These are phyloP conservation scores for Trinectes maculatus DNA, from an alignment of 2,113 vertebrate genomes.

Conservation along the genomic window DNA sequence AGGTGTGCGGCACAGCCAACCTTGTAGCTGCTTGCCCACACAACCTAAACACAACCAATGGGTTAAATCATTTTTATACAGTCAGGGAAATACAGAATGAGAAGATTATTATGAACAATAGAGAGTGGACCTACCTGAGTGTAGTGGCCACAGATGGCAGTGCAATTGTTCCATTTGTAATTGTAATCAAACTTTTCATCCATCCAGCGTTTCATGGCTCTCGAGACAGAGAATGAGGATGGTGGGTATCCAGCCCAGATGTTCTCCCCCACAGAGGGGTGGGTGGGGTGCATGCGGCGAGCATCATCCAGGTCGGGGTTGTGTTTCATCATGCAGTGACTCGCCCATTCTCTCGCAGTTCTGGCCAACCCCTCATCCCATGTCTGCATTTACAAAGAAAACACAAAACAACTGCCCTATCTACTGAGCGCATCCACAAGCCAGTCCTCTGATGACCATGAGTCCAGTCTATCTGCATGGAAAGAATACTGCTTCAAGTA, in stretches of 20 bases:
- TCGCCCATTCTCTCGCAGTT: slow-evolving; percentile 63
- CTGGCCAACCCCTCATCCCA: slow-evolving; percentile 75
- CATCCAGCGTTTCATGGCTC: slow-evolving; percentile 22
- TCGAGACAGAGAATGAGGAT: not conserved
- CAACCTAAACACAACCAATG: slow-evolving; percentile 59
- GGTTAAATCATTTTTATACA: not conserved
- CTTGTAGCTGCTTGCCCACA: slow-evolving; percentile 74
- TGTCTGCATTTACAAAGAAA: slow-evolving; percentile 35
- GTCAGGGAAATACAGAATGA: not conserved
- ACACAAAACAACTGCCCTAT: not conserved
- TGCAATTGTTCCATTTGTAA: not conserved
- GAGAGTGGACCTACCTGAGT: slow-evolving; percentile 69
- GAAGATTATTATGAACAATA: too few species aligned
- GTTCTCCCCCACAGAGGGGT: slow-evolving; percentile 74
- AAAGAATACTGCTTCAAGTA: too few species aligned
- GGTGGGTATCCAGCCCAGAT: slow-evolving; percentile 56
- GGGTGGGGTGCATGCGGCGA: slow-evolving; percentile 42
- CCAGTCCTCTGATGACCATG: too few species aligned
- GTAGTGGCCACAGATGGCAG: slow-evolving; percentile 56
- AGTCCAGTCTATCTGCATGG: too few species aligned
- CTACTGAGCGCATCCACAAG: not conserved
- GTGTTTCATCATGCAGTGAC: slow-evolving; percentile 58
- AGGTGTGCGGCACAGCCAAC: slow-evolving; percentile 73
- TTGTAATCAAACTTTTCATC: slow-evolving; percentile 32
- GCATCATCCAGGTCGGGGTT: slow-evolving; percentile 30